Percentiles rank a stretch among this genome's conserved stretches.
Evolutionary conservation across 2,113 vertebrate species (phyloP).

Genomic region (Hyaena hyaena): DNA sequence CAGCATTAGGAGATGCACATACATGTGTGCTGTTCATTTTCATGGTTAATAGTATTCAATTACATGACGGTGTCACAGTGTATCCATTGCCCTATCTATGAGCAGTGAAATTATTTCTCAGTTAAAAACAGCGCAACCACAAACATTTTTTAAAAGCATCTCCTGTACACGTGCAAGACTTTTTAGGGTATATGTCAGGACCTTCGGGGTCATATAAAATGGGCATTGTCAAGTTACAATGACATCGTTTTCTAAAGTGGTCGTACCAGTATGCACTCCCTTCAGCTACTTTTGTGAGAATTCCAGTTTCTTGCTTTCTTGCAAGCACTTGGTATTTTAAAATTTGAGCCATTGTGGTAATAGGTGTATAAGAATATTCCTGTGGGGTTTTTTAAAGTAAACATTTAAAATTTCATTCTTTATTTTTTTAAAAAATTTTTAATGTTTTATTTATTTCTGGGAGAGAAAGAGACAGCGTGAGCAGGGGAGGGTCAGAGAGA

Average conservation of each 20-base stretch:
- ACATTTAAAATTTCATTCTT: background rate
- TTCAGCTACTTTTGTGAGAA: background rate
- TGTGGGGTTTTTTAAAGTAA: background rate
- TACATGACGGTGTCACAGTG: background rate
- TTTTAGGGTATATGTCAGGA: background rate
- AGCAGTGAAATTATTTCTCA: background rate
- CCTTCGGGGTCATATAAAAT: background rate
- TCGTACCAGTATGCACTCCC: background rate
- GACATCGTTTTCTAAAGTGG: background rate
- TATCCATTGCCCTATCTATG: background rate
- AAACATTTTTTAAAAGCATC: background rate
- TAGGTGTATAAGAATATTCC: background rate
- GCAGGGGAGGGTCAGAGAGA: too few species aligned
- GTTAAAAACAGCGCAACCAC: background rate
- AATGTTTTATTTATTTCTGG: background rate
- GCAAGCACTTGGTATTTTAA: background rate
- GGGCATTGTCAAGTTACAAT: background rate
- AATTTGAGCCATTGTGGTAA: background rate
- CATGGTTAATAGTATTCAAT: background rate
- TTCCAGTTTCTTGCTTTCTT: conserved; percentile 21
- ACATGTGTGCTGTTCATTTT: background rate
- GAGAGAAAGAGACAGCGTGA: too few species aligned
- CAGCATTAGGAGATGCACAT: background rate
- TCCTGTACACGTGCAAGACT: background rate
- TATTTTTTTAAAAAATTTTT: background rate